A percentile compares a stretch with the other conserved stretches of the same genome.
Conservation (phyloP, 92 coral and sea anemone species). For the Phenganax stokvisi region DNA sequence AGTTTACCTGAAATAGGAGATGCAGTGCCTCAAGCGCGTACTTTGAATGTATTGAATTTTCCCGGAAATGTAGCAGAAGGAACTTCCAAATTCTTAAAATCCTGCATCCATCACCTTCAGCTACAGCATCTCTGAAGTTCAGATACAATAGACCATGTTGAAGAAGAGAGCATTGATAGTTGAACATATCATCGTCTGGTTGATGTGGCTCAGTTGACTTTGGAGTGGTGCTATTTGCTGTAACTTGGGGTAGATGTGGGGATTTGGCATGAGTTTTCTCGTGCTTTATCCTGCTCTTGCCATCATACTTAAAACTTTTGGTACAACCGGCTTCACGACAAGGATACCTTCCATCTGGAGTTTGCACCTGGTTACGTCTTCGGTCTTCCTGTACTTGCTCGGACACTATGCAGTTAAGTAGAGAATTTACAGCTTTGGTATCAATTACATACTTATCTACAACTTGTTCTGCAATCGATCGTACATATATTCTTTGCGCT, state of each 20-base stretch:
- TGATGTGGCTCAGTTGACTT: too few species aligned
- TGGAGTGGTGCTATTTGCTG: too few species aligned
- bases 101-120: constrained; percentile 36
- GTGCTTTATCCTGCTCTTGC: not conserved
- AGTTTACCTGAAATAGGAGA: constrained; percentile 18
- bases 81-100: constrained; percentile 38
- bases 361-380: constrained; percentile 5
- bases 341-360: constrained; percentile 28
- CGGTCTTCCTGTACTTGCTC: constrained; percentile 3
- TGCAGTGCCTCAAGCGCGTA: constrained; percentile 37
- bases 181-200: constrained; percentile 34
- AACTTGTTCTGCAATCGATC: constrained; percentile 8
- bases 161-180: constrained; percentile 29
- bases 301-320: constrained; percentile 15
- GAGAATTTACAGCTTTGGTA: not conserved
- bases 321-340: constrained; percentile 21
- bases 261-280: not conserved
- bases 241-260: not conserved
- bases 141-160: constrained; percentile 23
- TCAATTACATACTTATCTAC: constrained; percentile 20
- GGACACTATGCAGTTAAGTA: not conserved
- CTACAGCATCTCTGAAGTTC: constrained; percentile 35
- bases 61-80: constrained; percentile 26
- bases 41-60: not conserved
- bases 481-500: constrained; percentile 1